Conservation (phyloP, 2,888 invertebrate species). For the Acholoe squamosa region DNA sequence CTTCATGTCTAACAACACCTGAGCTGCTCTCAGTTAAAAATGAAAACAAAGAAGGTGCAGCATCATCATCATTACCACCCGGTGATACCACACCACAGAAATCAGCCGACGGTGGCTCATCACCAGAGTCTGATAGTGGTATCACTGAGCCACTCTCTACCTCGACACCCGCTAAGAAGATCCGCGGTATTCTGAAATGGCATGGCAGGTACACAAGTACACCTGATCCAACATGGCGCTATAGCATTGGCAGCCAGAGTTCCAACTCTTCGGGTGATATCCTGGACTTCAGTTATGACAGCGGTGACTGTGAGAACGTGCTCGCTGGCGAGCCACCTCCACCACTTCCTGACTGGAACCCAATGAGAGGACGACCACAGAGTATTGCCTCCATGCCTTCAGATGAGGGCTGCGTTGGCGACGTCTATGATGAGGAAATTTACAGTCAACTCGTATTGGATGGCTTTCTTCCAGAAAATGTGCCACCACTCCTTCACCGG, state of each 20-base stretch:
- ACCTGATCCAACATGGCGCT: constrained; percentile 75
- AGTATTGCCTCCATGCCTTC: neutral
- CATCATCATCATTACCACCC: neutral
- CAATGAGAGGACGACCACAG: neutral
- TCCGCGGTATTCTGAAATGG: constrained; percentile 77
- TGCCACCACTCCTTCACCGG: neutral
- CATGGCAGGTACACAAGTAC: constrained; percentile 65
- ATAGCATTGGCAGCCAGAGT: constrained; percentile 78
- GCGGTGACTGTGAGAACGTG: constrained; percentile 74
- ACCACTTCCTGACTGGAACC: constrained; percentile 30
- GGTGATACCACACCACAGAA: neutral
- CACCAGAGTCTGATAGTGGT: constrained; percentile 34
- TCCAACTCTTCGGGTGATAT: constrained; percentile 82
- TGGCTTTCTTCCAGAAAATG: constrained; percentile 59
- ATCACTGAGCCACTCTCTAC: neutral
- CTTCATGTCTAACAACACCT: neutral
- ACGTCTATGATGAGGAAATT: constrained; percentile 47
- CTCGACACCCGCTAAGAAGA: constrained; percentile 55
- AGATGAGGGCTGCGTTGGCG: constrained; percentile 57
- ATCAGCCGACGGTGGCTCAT: constrained; percentile 8
- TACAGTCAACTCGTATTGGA: constrained; percentile 24
- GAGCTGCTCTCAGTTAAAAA: neutral
- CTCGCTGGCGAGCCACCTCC: constrained; percentile 44
- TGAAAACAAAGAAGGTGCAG: neutral
- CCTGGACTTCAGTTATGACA: constrained; percentile 81